Conservation (phyloP, 1,140 invertebrate genomes). For the Sarcophaga bullata region DNA sequence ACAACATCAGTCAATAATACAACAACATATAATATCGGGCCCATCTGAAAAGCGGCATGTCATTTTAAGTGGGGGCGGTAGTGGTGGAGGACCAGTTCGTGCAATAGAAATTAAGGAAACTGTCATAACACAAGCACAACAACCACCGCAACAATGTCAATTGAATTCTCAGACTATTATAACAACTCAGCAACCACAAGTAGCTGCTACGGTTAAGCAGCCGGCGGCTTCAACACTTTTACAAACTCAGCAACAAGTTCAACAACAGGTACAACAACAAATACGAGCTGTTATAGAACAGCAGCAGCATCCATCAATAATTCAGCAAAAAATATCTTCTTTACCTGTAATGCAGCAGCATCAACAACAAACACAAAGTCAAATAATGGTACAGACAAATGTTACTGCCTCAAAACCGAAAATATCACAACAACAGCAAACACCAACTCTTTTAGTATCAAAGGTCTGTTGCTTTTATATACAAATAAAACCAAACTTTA, state of each 20-base stretch:
- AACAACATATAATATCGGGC: slow-evolving; percentile 61
- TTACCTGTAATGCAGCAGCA: slow-evolving; percentile 23
- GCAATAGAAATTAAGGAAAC: slow-evolving; percentile 58
- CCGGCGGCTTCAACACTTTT: slow-evolving; percentile 47
- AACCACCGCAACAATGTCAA: slow-evolving; percentile 57
- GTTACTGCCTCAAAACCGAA: not conserved
- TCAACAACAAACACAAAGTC: not conserved
- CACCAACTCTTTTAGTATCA: slow-evolving; percentile 11
- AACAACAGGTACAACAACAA: slow-evolving; percentile 44
- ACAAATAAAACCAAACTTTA: not conserved
- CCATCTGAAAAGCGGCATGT: slow-evolving; percentile 57
- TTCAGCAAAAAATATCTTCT: slow-evolving; percentile 35
- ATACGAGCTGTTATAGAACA: slow-evolving; percentile 55
- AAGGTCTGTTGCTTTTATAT: not conserved
- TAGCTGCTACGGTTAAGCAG: slow-evolving; percentile 42
- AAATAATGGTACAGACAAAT: not conserved
- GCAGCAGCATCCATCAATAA: slow-evolving; percentile 36
- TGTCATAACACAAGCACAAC: slow-evolving; percentile 58
- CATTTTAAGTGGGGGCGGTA: slow-evolving; percentile 48
- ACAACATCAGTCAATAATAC: slow-evolving; percentile 64
- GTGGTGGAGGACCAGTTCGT: slow-evolving; percentile 35
- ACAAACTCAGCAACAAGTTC: slow-evolving; percentile 55
- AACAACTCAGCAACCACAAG: slow-evolving; percentile 53
- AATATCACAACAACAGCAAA: slow-evolving; percentile 10
- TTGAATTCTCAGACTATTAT: slow-evolving; percentile 63